Conservation (phyloP, 2,888 invertebrate genomes). For the Stomorhina lunata region DNA sequence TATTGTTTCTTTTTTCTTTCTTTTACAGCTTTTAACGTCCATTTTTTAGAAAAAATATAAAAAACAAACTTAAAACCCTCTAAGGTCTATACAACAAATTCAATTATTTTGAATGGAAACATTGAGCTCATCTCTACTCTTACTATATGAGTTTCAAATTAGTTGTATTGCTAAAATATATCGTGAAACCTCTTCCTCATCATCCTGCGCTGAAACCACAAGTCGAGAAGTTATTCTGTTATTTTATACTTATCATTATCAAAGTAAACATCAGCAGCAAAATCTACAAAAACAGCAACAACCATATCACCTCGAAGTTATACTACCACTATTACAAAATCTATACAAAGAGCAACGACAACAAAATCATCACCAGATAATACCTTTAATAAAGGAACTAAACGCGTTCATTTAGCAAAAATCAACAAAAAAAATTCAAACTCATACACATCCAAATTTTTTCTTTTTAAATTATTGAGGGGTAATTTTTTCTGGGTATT, state of each 20-base stretch:
- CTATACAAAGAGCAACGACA: conserved; percentile 17
- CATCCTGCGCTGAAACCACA: background rate
- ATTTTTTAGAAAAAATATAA: background rate
- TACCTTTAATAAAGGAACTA: conserved; percentile 46
- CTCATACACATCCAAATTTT: background rate
- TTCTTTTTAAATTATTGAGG: background rate
- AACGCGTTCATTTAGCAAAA: conserved; percentile 39
- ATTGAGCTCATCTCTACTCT: conserved; percentile 63
- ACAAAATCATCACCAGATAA: conserved; percentile 54
- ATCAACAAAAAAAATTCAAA: background rate
- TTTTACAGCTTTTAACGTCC: conserved; percentile 20
- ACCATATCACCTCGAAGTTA: no score
- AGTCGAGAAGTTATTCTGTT: no score
- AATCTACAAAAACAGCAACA: no score
- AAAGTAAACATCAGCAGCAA: conserved; percentile 19
- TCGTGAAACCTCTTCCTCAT: no score
- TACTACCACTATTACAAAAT: background rate
- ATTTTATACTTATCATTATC: no score
- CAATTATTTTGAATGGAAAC: conserved; percentile 78
- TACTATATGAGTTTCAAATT: conserved; percentile 46
- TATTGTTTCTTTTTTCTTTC: background rate
- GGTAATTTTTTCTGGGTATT: conserved; percentile 10
- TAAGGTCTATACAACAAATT: no score
- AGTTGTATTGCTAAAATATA: conserved; percentile 39
- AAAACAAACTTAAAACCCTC: background rate